Conservation (phyloP, 2,888 invertebrate species). For the Conomelus anceps region DNA sequence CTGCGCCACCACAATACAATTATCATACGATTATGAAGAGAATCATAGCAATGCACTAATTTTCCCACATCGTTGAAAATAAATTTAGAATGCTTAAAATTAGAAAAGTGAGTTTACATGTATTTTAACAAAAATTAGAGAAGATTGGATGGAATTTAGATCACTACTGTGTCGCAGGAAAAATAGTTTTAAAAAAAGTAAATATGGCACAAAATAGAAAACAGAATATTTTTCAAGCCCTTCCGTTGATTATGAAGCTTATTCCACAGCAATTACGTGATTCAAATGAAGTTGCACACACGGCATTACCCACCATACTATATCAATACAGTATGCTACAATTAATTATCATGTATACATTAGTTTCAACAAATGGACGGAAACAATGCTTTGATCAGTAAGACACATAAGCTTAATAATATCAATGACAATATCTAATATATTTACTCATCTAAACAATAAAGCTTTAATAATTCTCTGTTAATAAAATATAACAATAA, state of each 20-base stretch:
- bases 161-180: neutral
- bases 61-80: too few species aligned
- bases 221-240: neutral
- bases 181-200: neutral
- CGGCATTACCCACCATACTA: neutral
- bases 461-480: neutral
- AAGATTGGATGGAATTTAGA: neutral
- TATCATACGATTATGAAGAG: too few species aligned
- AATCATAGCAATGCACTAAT: too few species aligned
- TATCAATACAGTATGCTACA: neutral
- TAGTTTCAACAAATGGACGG: neutral
- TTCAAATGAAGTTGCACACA: neutral
- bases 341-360: neutral
- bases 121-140: too few species aligned
- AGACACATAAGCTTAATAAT: neutral
- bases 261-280: neutral
- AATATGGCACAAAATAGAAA: neutral
- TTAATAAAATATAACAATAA: neutral
- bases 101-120: too few species aligned
- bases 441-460: neutral
- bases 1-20: too few species aligned
- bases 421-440: neutral
- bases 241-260: neutral
- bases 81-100: too few species aligned
- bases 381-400: neutral